Evolutionary conservation across 2,888 invertebrate genomes (phyloP).

Genomic region (Bembecia ichneumoniformis): DNA sequence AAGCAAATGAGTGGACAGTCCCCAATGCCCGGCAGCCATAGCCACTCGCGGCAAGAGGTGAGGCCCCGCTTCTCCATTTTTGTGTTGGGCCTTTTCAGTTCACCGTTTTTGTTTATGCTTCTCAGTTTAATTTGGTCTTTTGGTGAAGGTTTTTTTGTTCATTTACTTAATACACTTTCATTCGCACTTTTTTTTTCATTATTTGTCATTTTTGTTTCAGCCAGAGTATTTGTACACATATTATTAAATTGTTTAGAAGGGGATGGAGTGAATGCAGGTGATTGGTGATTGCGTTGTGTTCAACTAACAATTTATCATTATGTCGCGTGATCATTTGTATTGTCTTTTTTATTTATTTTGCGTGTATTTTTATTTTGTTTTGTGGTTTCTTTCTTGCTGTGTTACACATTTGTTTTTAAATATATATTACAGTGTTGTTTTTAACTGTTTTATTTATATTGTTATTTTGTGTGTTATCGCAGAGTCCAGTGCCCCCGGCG

Average conservation of each 20-base stretch:
- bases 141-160: slow-evolving; percentile 34
- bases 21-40: slow-evolving; percentile 47
- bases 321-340: slow-evolving; percentile 11
- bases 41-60: slow-evolving; percentile 66
- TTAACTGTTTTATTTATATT: slow-evolving; percentile 4
- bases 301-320: slow-evolving; percentile 16
- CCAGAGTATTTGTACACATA: slow-evolving; percentile 65
- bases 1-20: slow-evolving; percentile 77
- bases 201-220: slow-evolving; percentile 55
- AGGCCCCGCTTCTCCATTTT: slow-evolving; percentile 26
- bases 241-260: slow-evolving; percentile 42
- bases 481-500: slow-evolving; percentile 80
- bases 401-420: not conserved
- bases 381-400: slow-evolving; percentile 6
- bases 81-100: slow-evolving; percentile 15
- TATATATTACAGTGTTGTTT: not conserved
- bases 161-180: slow-evolving; percentile 9
- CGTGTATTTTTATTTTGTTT: slow-evolving; percentile 10
- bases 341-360: slow-evolving; percentile 11
- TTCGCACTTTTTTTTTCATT: slow-evolving; percentile 16
- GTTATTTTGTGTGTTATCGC: slow-evolving; percentile 38
- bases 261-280: not conserved
- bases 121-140: slow-evolving; percentile 17
- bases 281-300: slow-evolving; percentile 11
- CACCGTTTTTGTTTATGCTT: slow-evolving; percentile 5